Percentiles rank a stretch among this genome's conserved stretches.
These are phyloP conservation scores for Eolophus roseicapilla DNA, from an alignment of 2,113 vertebrate species.

Conservation along the genomic window DNA sequence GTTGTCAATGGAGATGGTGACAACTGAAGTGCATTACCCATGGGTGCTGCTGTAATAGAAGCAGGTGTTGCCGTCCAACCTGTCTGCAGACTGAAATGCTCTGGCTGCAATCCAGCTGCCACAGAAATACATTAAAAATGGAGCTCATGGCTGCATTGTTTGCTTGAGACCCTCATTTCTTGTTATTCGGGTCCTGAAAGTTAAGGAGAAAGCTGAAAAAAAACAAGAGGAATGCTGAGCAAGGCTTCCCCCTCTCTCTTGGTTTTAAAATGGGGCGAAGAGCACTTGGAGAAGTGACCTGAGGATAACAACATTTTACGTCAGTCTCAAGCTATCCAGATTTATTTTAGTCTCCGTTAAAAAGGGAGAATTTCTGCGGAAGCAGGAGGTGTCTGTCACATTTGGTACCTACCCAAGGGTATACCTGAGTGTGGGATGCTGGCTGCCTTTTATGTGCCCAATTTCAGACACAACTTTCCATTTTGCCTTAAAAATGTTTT, in stretches of 20 bases:
- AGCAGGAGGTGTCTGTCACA: background rate
- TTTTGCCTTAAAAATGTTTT: background rate
- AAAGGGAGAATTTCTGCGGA: background rate
- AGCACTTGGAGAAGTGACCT: background rate
- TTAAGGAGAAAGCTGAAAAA: background rate
- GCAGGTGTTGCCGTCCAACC: constrained; percentile 63
- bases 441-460: background rate
- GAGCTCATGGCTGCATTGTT: constrained; percentile 47
- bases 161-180: background rate
- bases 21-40: constrained; percentile 67
- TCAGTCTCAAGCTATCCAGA: background rate
- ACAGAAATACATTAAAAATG: background rate
- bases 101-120: constrained; percentile 35
- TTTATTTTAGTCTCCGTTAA: background rate
- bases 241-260: background rate
- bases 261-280: background rate
- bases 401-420: background rate
- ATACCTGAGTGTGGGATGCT: accelerated
- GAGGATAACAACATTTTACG: background rate
- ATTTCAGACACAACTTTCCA: accelerated
- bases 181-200: background rate
- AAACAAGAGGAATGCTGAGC: accelerated
- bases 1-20: constrained; percentile 70
- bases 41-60: constrained; percentile 53
- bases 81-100: constrained; percentile 3